Evolutionary conservation across 2,888 invertebrate species (phyloP).

Genomic region (Drosophila neoperkinsi): DNA sequence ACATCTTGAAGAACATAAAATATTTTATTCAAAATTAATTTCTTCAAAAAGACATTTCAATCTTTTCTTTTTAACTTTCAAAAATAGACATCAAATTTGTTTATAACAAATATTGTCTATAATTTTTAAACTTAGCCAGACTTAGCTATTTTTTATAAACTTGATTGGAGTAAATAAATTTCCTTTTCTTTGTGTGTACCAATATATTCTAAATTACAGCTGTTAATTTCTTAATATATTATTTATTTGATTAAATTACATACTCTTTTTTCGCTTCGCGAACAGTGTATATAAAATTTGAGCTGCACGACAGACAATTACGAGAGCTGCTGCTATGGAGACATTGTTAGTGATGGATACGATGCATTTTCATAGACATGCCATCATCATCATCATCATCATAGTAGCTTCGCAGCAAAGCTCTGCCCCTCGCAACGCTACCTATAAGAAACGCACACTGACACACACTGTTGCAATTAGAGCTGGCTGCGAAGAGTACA

Average conservation of each 20-base stretch:
- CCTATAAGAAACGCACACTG: constrained; percentile 33
- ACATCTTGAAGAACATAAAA: neutral
- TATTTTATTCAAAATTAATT: neutral
- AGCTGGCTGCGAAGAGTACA: constrained; percentile 69
- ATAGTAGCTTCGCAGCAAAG: constrained; percentile 15
- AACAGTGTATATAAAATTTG: constrained; percentile 30
- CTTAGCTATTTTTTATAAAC: neutral
- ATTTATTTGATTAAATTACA: neutral
- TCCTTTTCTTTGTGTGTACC: neutral
- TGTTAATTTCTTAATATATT: neutral
- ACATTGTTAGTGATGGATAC: constrained; percentile 70
- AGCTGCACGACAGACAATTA: constrained; percentile 71
- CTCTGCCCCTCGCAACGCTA: constrained; percentile 30
- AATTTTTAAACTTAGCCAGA: neutral
- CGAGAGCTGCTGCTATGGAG: constrained; percentile 66
- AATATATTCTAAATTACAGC: neutral
- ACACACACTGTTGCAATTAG: constrained; percentile 56
- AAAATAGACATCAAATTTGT: neutral
- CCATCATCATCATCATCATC: constrained; percentile 50
- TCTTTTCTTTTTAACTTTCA: rapidly evolving
- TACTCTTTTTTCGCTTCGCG: neutral
- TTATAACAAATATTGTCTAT: no score
- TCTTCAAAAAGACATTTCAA: neutral
- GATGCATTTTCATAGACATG: constrained; percentile 75
- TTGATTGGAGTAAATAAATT: neutral